Evolutionary conservation across 2,888 invertebrate genomes (phyloP).

Genomic region (Noctua pronuba): DNA sequence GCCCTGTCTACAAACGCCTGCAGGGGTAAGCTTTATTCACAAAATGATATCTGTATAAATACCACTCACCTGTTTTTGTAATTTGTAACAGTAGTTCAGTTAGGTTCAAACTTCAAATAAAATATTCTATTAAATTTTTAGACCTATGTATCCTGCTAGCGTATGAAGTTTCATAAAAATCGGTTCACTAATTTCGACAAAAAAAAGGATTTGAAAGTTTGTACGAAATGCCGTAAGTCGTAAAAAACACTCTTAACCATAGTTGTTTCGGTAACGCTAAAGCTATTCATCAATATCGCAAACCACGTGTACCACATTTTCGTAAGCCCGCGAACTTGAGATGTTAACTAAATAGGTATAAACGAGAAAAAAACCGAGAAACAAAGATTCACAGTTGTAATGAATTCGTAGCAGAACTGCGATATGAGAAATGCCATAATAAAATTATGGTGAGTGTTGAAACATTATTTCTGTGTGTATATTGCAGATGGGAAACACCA

Average conservation of each 20-base stretch:
- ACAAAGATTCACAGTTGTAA: neutral
- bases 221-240: too few species aligned
- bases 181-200: too few species aligned
- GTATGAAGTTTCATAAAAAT: too few species aligned
- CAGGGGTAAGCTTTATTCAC: conserved; percentile 12
- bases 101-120: too few species aligned
- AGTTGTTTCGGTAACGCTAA: neutral
- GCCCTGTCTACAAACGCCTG: neutral
- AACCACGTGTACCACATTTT: neutral
- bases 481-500: neutral
- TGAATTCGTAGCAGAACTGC: neutral
- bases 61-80: conserved; percentile 4
- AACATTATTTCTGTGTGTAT: neutral
- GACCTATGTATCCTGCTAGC: too few species aligned
- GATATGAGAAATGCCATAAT: too few species aligned
- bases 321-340: too few species aligned
- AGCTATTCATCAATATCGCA: too few species aligned
- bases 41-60: conserved; percentile 13
- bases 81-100: neutral
- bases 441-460: neutral
- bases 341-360: neutral
- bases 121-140: too few species aligned
- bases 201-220: too few species aligned
- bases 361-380: neutral
- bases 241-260: too few species aligned